phyloP scores from a whole-genome alignment of 2,113 vertebrate species.

The Actinemys pallida region DNA sequence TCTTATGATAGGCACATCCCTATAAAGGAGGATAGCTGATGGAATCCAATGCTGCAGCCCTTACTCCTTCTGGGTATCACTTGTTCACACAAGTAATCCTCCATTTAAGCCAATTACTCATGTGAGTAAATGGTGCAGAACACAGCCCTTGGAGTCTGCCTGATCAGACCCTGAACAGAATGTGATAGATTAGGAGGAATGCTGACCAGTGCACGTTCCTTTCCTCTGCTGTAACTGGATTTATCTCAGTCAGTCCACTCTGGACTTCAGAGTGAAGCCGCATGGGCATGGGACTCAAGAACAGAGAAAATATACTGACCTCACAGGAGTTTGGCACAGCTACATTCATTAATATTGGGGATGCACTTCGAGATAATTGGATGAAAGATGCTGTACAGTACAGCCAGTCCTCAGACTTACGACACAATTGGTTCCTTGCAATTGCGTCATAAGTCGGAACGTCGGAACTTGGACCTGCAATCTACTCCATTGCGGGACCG shows the following conservation, averaged over 20 bases:
- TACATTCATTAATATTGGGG: background rate
- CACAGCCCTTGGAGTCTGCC: background rate
- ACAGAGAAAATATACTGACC: background rate
- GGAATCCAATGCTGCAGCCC: background rate
- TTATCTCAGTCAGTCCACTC: background rate
- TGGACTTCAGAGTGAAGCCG: background rate
- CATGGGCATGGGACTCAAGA: background rate
- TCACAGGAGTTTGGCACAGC: background rate
- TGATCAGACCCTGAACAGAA: background rate
- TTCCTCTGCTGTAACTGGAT: background rate
- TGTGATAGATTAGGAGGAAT: background rate
- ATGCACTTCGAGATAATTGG: background rate
- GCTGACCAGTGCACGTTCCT: background rate
- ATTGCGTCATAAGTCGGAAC: too few relatives aligned
- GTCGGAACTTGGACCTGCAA: too few relatives aligned
- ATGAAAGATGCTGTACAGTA: background rate
- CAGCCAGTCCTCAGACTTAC: too few relatives aligned
- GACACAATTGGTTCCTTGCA: too few relatives aligned
- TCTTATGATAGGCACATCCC: background rate
- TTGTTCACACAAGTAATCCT: background rate
- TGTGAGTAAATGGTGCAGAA: background rate
- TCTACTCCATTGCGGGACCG: too few relatives aligned
- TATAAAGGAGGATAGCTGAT: background rate
- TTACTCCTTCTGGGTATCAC: background rate
- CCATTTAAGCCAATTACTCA: background rate